Conservation (phyloP, 2,888 invertebrate genomes). For the Sturmia bella region DNA sequence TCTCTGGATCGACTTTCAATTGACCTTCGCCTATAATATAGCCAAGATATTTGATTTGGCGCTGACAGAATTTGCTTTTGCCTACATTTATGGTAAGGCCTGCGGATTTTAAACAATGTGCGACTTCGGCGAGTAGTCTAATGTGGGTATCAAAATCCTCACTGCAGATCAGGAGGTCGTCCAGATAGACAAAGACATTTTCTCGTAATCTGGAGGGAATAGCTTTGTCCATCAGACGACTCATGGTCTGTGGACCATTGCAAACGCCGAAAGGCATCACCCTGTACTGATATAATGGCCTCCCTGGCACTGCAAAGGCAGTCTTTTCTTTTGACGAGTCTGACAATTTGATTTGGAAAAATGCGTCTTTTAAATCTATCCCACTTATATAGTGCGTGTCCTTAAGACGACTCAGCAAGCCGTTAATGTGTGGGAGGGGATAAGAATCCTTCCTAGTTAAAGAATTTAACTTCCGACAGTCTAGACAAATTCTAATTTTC, state of each 20-base stretch:
- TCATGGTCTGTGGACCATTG: slow-evolving; percentile 66
- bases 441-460: slow-evolving; percentile 60
- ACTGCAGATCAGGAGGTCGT: slow-evolving; percentile 26
- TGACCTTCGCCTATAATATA: slow-evolving; percentile 39
- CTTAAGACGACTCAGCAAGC: slow-evolving; percentile 48
- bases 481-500: slow-evolving; percentile 56
- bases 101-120: background rate
- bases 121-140: background rate
- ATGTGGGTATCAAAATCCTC: slow-evolving; percentile 26
- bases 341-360: slow-evolving; percentile 50
- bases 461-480: slow-evolving; percentile 55
- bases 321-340: slow-evolving; percentile 52
- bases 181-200: slow-evolving; percentile 30
- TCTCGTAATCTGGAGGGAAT: slow-evolving; percentile 33
- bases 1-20: slow-evolving; percentile 26
- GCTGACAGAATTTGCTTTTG: slow-evolving; percentile 21
- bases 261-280: slow-evolving; percentile 71
- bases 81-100: slow-evolving; percentile 54
- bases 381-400: no score
- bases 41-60: slow-evolving; percentile 49
- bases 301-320: no score
- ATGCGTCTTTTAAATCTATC: no score
- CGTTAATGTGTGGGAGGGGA: slow-evolving; percentile 59
- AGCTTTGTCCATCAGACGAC: slow-evolving; percentile 51
- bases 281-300: slow-evolving; percentile 66